These are phyloP conservation scores for Apostichopus parvimensis DNA, from an alignment of 35 echinoderm and acorn worm genomes.

Conservation along the genomic window DNA sequence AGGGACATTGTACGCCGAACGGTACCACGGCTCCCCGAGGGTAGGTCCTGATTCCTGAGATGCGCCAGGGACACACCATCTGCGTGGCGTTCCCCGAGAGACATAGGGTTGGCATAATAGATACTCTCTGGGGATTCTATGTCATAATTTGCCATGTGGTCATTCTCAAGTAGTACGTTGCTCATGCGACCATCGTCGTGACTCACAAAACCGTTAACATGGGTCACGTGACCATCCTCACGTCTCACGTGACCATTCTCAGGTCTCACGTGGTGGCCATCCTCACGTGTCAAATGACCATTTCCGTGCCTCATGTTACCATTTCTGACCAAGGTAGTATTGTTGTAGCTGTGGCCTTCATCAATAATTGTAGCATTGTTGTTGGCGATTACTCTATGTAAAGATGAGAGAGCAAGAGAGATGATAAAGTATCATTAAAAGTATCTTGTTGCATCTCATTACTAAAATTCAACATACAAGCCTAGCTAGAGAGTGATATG, in stretches of 20 bases:
- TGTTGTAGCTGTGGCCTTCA: conserved; percentile 1
- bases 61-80: background rate
- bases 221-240: background rate
- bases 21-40: background rate
- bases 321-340: background rate
- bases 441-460: too few relatives aligned
- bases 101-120: conserved; percentile 18
- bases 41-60: background rate
- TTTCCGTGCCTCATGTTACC: background rate
- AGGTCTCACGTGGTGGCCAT: background rate
- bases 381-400: too few relatives aligned
- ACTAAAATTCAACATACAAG: too few relatives aligned
- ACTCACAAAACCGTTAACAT: background rate
- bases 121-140: background rate
- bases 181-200: background rate
- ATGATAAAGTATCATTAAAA: too few relatives aligned
- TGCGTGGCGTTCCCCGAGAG: background rate
- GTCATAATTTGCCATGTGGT: background rate
- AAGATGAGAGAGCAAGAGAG: too few relatives aligned
- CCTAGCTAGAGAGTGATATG: too few relatives aligned
- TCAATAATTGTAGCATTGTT: background rate
- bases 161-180: background rate
- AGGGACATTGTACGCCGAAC: conserved; percentile 7
- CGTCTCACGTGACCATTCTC: background rate
- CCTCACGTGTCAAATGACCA: background rate